phyloP scores from a whole-genome alignment of 64 coral and sea anemone genomes.

The Orbicella faveolata region DNA sequence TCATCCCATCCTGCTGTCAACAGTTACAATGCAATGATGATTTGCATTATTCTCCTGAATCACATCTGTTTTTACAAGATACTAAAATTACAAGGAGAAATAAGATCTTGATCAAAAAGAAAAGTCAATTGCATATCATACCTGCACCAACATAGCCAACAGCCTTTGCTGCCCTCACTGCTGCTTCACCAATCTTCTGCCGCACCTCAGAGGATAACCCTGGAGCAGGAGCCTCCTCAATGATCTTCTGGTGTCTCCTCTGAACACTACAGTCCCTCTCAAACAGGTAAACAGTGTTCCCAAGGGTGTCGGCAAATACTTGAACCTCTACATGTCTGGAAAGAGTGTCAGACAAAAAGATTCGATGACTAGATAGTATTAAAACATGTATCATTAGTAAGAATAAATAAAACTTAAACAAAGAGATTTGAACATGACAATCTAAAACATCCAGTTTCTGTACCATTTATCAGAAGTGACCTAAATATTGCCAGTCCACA shows the following conservation, averaged over 20 bases:
- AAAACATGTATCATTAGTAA: no score
- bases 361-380: no score
- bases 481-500: no score
- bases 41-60: background rate
- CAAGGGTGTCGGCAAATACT: constrained; percentile 89
- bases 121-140: background rate
- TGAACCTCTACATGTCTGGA: constrained; percentile 96
- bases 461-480: no score
- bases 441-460: no score
- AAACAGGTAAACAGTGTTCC: constrained; percentile 95
- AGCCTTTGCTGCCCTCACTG: constrained; percentile 92
- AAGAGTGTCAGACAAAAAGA: background rate
- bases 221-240: constrained; percentile 97
- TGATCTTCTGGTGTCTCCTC: constrained; percentile 97
- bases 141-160: constrained; percentile 98
- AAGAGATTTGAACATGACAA: no score
- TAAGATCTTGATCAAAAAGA: no score
- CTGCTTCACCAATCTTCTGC: constrained; percentile 86
- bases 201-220: constrained; percentile 84
- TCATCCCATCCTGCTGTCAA: no score
- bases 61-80: background rate
- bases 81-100: no score
- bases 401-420: no score
- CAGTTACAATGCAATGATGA: no score
- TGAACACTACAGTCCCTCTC: constrained; percentile 99